These are phyloP conservation scores for Gadopsis marmoratus DNA, from an alignment of 2,797 vertebrate genomes.

Conservation along the genomic window DNA sequence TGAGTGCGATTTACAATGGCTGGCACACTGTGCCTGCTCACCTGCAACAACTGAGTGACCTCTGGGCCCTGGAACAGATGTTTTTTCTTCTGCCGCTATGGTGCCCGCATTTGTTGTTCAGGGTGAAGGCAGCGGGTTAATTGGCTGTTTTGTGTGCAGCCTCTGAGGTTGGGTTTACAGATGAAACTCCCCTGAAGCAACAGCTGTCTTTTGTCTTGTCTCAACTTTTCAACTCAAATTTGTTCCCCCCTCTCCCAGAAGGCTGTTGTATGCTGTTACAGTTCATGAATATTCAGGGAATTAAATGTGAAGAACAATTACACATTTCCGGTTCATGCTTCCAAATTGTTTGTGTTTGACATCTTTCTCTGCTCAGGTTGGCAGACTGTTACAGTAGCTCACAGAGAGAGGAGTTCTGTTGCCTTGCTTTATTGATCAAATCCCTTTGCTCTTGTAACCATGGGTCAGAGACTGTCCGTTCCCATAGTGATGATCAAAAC, in stretches of 20 bases:
- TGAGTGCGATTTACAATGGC: constrained; percentile 57
- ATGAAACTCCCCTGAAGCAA: constrained; percentile 17
- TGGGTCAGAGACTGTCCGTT: constrained; percentile 72
- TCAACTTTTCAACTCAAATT: constrained; percentile 17
- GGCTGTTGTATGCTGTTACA: background rate
- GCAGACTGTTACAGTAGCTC: constrained; percentile 5
- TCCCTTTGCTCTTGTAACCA: constrained; percentile 65
- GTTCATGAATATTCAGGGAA: constrained; percentile 10
- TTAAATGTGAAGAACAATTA: background rate
- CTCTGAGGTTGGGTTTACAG: constrained; percentile 1
- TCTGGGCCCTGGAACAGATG: constrained; percentile 71
- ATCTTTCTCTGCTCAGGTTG: constrained; percentile 6
- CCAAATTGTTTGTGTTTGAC: constrained; percentile 13
- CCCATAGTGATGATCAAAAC: constrained; percentile 79
- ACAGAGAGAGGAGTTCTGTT: constrained; percentile 44
- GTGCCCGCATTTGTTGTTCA: constrained; percentile 40
- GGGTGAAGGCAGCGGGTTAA: constrained; percentile 22
- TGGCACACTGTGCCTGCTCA: constrained; percentile 52
- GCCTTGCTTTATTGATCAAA: constrained; percentile 66
- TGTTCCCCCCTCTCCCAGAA: background rate
- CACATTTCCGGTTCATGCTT: background rate
- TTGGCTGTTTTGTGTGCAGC: constrained; percentile 23
- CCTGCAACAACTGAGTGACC: constrained; percentile 63
- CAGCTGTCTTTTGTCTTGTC: background rate
- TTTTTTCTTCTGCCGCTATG: constrained; percentile 44